A percentile compares a stretch with the other conserved stretches of the same genome.
phyloP scores from a whole-genome alignment of 2,797 vertebrate genomes.

The Coregonus ussuriensis region DNA sequence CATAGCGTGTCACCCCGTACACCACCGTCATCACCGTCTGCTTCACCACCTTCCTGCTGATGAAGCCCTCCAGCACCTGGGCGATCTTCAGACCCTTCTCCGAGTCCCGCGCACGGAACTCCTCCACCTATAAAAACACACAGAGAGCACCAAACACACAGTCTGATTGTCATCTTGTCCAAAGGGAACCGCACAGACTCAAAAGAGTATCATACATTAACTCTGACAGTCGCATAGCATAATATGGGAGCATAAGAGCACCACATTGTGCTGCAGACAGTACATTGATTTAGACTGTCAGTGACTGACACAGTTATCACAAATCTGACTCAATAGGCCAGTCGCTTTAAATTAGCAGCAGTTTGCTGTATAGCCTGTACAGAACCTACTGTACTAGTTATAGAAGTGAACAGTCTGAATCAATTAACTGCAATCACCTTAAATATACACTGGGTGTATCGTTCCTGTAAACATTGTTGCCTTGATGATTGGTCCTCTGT shows the following conservation, averaged over 20 bases:
- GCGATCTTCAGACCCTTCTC: constrained; percentile 77
- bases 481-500: not conserved
- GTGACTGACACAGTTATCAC: not conserved
- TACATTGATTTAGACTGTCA: not conserved
- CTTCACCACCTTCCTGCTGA: constrained; percentile 95
- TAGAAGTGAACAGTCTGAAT: not conserved
- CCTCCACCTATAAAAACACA: constrained; percentile 82
- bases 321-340: not conserved
- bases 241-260: not conserved
- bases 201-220: too few species aligned
- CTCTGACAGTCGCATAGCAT: not conserved
- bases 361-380: not conserved
- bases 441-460: not conserved
- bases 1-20: constrained; percentile 93
- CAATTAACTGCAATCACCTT: not conserved
- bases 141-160: not conserved
- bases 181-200: not conserved
- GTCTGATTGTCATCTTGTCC: not conserved
- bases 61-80: constrained; percentile 85
- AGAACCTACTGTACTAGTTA: not conserved
- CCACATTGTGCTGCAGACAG: not conserved
- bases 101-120: constrained; percentile 81
- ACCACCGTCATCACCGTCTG: constrained; percentile 99
- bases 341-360: not conserved
- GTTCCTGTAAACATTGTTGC: not conserved